Conservation (phyloP, 1,140 invertebrate species). For the Drosophila ercepeae region DNA sequence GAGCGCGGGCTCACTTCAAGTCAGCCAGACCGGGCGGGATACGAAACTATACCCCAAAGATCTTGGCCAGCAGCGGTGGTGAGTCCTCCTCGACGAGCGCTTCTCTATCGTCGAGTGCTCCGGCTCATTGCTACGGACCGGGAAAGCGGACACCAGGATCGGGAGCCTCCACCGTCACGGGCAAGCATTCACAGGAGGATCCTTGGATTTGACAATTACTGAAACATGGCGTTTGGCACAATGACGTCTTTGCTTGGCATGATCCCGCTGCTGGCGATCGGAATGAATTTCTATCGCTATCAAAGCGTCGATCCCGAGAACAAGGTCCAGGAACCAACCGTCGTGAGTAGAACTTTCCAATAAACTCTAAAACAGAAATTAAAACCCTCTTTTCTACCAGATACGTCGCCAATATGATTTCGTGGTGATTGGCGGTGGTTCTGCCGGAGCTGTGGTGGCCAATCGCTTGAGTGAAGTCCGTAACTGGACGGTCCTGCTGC, state of each 20-base stretch:
- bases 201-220: slow-evolving; percentile 84
- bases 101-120: slow-evolving; percentile 64
- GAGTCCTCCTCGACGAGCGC: slow-evolving; percentile 6
- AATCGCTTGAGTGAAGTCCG: slow-evolving; percentile 92
- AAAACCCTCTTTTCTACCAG: slow-evolving; percentile 83
- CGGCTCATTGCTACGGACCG: slow-evolving; percentile 40
- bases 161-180: neutral
- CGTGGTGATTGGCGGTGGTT: slow-evolving; percentile 95
- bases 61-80: slow-evolving; percentile 84
- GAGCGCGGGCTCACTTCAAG: slow-evolving; percentile 81
- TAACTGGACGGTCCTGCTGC: slow-evolving; percentile 91
- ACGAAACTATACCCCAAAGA: slow-evolving; percentile 88
- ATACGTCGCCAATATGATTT: slow-evolving; percentile 91
- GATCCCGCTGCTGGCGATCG: slow-evolving; percentile 91
- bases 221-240: slow-evolving; percentile 83
- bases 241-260: slow-evolving; percentile 88
- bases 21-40: slow-evolving; percentile 86
- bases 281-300: slow-evolving; percentile 92
- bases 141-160: neutral
- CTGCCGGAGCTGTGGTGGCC: slow-evolving; percentile 96
- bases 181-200: slow-evolving; percentile 61
- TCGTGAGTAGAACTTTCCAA: slow-evolving; percentile 86
- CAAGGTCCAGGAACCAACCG: slow-evolving; percentile 88
- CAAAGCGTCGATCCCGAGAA: slow-evolving; percentile 92
- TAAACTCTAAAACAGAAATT: no score